Evolutionary conservation across 2,113 vertebrate species (phyloP).

Genomic region (Petrocephalus microphthalmus): DNA sequence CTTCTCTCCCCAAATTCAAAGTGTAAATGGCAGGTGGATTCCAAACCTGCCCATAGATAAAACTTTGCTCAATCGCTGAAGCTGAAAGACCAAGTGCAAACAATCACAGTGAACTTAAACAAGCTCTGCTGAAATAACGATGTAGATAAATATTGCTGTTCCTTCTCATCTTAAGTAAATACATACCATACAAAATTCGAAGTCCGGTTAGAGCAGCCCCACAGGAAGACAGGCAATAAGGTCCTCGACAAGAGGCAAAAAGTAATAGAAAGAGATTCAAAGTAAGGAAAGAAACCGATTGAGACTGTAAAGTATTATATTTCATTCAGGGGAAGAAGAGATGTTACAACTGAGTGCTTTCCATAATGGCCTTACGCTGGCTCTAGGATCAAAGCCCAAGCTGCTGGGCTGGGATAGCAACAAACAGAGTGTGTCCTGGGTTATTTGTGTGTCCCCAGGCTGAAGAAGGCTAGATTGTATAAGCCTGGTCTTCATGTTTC

Average conservation of each 20-base stretch:
- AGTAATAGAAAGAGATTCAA: neutral
- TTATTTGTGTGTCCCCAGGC: conserved; percentile 23
- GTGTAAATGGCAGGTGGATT: neutral
- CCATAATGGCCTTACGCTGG: conserved; percentile 36
- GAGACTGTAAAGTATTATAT: conserved; percentile 41
- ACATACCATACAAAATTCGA: neutral
- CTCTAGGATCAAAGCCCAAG: conserved; percentile 44
- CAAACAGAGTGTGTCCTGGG: conserved; percentile 27
- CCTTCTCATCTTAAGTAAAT: neutral
- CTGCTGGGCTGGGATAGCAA: conserved; percentile 25
- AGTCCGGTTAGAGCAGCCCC: neutral
- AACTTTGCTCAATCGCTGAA: conserved; percentile 7
- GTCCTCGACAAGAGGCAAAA: neutral
- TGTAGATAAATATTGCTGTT: neutral
- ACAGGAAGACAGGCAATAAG: neutral
- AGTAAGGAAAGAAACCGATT: conserved; percentile 31
- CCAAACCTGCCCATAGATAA: neutral
- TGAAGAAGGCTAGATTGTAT: conserved; percentile 40
- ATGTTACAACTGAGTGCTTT: conserved; percentile 41
- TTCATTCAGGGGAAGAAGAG: conserved; percentile 39
- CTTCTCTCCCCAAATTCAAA: neutral
- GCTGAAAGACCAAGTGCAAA: neutral
- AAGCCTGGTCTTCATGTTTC: conserved; percentile 35
- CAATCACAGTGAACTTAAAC: neutral
- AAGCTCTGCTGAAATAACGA: neutral